Evolutionary conservation across 1,140 invertebrate species (phyloP).

Genomic region (Fragariocoptes setiger): DNA sequence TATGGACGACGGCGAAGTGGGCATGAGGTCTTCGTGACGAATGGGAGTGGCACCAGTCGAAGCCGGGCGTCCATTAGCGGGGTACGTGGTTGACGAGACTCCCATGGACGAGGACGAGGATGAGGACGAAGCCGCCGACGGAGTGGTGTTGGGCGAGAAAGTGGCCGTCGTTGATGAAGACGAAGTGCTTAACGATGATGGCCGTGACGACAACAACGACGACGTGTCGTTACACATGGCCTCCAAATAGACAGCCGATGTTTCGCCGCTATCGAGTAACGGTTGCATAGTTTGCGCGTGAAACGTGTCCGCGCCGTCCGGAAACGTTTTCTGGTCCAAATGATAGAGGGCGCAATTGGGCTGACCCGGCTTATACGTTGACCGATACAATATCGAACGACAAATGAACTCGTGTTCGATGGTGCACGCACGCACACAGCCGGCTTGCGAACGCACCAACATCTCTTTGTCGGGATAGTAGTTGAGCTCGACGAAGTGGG

Average conservation of each 20-base stretch:
- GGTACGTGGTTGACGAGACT: too few species aligned
- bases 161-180: too few species aligned
- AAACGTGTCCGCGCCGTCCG: constrained; percentile 61
- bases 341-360: constrained; percentile 62
- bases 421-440: constrained; percentile 55
- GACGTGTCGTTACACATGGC: constrained; percentile 30
- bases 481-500: constrained; percentile 57
- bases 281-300: constrained; percentile 49
- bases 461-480: constrained; percentile 77
- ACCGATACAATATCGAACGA: constrained; percentile 42
- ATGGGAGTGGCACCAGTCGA: too few species aligned
- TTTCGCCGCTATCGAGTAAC: constrained; percentile 56
- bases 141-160: too few species aligned
- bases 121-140: background rate
- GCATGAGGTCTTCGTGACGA: too few species aligned
- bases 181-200: too few species aligned
- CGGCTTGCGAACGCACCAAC: constrained; percentile 34
- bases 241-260: constrained; percentile 57
- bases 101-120: background rate
- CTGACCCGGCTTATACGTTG: constrained; percentile 13
- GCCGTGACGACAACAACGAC: background rate
- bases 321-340: constrained; percentile 58
- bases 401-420: constrained; percentile 72
- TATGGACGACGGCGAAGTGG: too few species aligned
- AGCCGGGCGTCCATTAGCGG: too few species aligned